These are phyloP conservation scores for Zingel zingel DNA, from an alignment of 2,113 vertebrate genomes.

Conservation along the genomic window DNA sequence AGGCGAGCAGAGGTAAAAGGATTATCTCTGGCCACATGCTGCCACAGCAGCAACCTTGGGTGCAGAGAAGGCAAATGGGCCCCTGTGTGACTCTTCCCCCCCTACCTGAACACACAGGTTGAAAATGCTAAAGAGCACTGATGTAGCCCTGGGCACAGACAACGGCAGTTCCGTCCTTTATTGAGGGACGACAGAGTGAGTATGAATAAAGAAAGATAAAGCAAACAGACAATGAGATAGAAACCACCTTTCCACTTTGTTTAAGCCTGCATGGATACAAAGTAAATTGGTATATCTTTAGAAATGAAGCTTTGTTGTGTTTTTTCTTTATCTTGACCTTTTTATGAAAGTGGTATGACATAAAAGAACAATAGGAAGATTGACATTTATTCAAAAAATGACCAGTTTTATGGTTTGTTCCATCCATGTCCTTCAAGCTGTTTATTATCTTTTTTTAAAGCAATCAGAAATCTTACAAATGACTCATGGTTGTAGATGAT, in stretches of 20 bases:
- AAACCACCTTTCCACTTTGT: conserved; percentile 36
- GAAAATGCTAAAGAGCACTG: conserved; percentile 83
- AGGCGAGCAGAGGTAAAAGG: conserved; percentile 71
- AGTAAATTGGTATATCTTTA: conserved; percentile 29
- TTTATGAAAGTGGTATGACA: conserved; percentile 47
- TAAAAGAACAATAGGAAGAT: conserved; percentile 46
- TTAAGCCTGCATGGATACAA: conserved; percentile 51
- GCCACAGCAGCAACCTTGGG: conserved; percentile 62
- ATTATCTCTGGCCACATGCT: conserved; percentile 75
- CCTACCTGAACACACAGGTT: conserved; percentile 43
- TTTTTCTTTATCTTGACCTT: conserved; percentile 12
- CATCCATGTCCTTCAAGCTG: conserved; percentile 17
- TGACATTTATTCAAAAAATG: conserved; percentile 66
- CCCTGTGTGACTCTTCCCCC: conserved; percentile 46
- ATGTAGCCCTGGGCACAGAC: conserved; percentile 65
- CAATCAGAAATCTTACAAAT: not conserved
- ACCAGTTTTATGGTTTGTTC: conserved; percentile 34
- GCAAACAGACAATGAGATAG: conserved; percentile 63
- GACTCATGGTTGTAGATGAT: not conserved
- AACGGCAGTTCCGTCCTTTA: conserved; percentile 47
- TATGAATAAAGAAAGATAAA: conserved; percentile 62
- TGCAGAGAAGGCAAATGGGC: conserved; percentile 50
- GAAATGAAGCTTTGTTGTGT: not conserved
- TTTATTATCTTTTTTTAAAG: not conserved
- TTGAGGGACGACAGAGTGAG: conserved; percentile 44